Evolutionary conservation across 1,140 invertebrate genomes (phyloP).

Genomic region (Calosoma granatense): DNA sequence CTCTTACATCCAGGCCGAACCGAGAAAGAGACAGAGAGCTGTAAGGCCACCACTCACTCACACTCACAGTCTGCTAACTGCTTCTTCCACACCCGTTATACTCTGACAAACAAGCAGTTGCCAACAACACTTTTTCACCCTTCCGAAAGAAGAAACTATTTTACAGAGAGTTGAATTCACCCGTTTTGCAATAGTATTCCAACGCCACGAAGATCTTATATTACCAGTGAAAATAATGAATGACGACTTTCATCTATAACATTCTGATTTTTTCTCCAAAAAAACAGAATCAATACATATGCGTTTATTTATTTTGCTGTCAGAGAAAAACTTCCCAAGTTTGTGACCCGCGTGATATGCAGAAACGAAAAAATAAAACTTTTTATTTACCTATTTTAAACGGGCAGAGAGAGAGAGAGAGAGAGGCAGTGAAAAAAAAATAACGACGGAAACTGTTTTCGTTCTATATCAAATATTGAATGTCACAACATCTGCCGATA

Average conservation of each 20-base stretch:
- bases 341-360: neutral
- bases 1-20: no score
- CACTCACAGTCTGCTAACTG: neutral
- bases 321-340: neutral
- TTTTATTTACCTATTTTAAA: slow-evolving; percentile 7
- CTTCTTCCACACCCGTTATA: neutral
- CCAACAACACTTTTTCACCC: neutral
- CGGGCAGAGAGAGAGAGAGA: neutral
- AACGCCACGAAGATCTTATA: neutral
- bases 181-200: neutral
- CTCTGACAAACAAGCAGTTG: neutral
- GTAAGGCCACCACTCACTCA: neutral
- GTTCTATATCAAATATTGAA: slow-evolving; percentile 8
- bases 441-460: neutral
- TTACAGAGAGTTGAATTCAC: neutral
- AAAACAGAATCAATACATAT: neutral
- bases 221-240: neutral
- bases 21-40: no score
- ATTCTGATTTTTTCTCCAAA: neutral
- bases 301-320: neutral
- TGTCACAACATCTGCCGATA: slow-evolving; percentile 7
- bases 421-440: neutral
- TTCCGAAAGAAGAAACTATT: neutral
- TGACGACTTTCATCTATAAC: neutral
- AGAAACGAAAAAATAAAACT: neutral